These are phyloP conservation scores for Donacobius atricapilla DNA, from an alignment of 2,113 vertebrate genomes.

Conservation along the genomic window DNA sequence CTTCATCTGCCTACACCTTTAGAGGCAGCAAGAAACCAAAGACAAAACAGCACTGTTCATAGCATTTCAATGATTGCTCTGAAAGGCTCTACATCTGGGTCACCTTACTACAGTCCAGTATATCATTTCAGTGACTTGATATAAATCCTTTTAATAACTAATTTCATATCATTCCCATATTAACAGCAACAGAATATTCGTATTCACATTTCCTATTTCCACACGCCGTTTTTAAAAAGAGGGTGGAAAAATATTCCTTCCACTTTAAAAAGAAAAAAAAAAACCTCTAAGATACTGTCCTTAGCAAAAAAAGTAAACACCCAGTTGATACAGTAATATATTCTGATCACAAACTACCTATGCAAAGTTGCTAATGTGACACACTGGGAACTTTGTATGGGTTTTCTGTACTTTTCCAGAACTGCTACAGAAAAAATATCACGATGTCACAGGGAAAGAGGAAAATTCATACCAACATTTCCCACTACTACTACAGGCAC, in stretches of 20 bases:
- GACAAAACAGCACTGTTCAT: conserved; percentile 75
- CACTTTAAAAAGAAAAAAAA: background rate
- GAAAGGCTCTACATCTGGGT: conserved; percentile 70
- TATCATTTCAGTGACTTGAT: conserved; percentile 60
- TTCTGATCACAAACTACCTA: conserved; percentile 67
- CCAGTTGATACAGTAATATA: conserved; percentile 48
- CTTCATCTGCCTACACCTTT: conserved; percentile 74
- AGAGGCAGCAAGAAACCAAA: conserved; percentile 61
- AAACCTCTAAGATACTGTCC: background rate
- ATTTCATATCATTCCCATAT: conserved; percentile 35
- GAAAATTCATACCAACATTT: conserved; percentile 23
- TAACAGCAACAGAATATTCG: conserved; percentile 14
- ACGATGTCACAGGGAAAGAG: background rate
- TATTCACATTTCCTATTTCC: background rate
- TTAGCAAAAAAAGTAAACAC: conserved; percentile 49
- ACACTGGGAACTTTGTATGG: conserved; percentile 56
- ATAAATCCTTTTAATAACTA: conserved; percentile 54
- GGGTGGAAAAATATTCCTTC: background rate
- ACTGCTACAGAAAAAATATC: conserved; percentile 42
- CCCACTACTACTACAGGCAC: background rate
- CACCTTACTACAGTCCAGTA: conserved; percentile 62
- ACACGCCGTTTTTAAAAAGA: background rate
- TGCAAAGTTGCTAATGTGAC: conserved; percentile 43
- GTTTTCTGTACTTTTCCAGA: conserved; percentile 67
- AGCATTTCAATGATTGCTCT: conserved; percentile 62